A percentile compares a stretch with the other conserved stretches of the same genome.
These are phyloP conservation scores for Chaetodon auriga DNA, from an alignment of 2,113 vertebrate genomes.

Conservation along the genomic window DNA sequence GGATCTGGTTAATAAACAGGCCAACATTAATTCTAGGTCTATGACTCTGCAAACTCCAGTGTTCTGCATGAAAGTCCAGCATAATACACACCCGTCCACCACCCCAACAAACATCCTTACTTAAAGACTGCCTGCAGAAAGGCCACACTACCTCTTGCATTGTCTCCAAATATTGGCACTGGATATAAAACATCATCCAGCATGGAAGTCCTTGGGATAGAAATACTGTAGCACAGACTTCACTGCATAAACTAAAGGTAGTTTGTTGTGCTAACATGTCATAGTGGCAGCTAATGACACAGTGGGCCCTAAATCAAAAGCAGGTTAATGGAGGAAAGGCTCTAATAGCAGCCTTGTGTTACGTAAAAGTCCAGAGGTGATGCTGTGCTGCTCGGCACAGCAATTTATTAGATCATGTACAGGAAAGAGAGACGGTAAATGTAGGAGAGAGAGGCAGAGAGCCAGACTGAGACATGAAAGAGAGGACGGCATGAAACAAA, in stretches of 20 bases:
- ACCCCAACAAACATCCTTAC: background rate
- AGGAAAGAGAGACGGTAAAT: constrained; percentile 17
- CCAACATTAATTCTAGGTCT: background rate
- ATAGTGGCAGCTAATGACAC: background rate
- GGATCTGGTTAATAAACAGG: too few species aligned
- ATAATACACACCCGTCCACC: background rate
- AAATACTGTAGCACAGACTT: background rate
- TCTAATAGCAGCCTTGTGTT: constrained; percentile 40
- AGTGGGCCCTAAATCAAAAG: constrained; percentile 33
- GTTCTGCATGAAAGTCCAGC: background rate
- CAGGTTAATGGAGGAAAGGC: constrained; percentile 41
- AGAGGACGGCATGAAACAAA: constrained; percentile 45
- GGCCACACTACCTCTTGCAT: background rate
- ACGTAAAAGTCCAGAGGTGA: constrained; percentile 48
- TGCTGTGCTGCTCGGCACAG: constrained; percentile 9
- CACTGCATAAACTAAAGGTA: background rate
- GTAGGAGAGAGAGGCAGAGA: constrained; percentile 11
- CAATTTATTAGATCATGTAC: constrained; percentile 37
- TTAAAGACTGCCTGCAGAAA: background rate
- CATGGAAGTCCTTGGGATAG: background rate
- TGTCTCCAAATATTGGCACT: background rate
- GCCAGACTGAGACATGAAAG: constrained; percentile 47
- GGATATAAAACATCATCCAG: background rate
- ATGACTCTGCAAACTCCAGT: background rate
- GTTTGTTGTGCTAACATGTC: background rate